A percentile compares a stretch with the other conserved stretches of the same genome.
Conservation (phyloP, 2,888 invertebrate species). For the Pachliopta kotzebuea region DNA sequence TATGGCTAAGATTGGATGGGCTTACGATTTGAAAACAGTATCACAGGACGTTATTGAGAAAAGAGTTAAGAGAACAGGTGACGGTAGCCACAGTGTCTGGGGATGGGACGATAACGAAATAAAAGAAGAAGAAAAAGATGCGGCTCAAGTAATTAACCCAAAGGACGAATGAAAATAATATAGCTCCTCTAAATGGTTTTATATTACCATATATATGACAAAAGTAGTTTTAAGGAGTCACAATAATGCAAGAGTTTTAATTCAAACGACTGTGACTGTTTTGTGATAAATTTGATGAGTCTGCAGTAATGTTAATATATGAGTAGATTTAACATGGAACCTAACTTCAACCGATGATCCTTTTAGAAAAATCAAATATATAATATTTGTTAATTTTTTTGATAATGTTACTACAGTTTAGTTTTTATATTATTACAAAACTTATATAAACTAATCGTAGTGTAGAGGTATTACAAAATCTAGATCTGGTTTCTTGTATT, state of each 20-base stretch:
- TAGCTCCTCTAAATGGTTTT: background rate
- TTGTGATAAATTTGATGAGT: constrained; percentile 33
- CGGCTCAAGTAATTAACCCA: constrained; percentile 20
- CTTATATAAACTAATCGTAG: background rate
- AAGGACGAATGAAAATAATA: constrained; percentile 20
- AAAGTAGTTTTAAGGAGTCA: constrained; percentile 10
- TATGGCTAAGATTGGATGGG: constrained; percentile 91
- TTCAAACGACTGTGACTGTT: constrained; percentile 31
- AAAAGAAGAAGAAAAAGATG: constrained; percentile 24
- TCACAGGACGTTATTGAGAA: constrained; percentile 84
- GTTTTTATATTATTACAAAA: background rate
- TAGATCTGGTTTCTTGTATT: background rate
- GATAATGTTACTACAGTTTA: background rate
- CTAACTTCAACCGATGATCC: background rate
- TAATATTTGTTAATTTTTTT: background rate
- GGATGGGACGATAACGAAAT: constrained; percentile 83
- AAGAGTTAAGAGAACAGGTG: constrained; percentile 87
- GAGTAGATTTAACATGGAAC: background rate
- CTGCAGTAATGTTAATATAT: constrained; percentile 15
- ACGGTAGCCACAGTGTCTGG: constrained; percentile 87
- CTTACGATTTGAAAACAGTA: constrained; percentile 92
- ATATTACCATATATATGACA: constrained; percentile 6
- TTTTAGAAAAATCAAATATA: background rate
- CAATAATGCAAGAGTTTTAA: constrained; percentile 11
- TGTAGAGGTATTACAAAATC: background rate